Base-by-base conservation (phyloP, 2,113 vertebrate genomes). In the Caloenas nicobarica region DNA sequence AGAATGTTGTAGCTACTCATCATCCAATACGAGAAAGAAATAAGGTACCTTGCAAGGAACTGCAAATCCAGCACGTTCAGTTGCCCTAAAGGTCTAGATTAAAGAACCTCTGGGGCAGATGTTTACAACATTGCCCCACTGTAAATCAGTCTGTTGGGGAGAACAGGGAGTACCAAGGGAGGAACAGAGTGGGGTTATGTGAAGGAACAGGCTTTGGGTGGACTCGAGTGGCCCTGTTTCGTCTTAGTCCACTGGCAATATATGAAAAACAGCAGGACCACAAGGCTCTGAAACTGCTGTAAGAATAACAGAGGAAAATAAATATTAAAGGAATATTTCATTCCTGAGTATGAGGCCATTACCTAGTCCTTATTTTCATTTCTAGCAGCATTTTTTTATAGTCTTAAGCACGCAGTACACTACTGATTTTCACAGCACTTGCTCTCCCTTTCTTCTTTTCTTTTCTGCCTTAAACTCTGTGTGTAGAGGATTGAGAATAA, bases 241-340 rank as follows among this genome's bases (percentile, higher is more conserved):
- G 0, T 56, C 58, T 50, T 73, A 60, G 24, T 74, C 46, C 69
- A 73, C 12, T 5, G 7, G 33, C 48, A 31, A 28, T 28, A 10
- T 4, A 25, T 51, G 38, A 23, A 70, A 85, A 90, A 9, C 38
- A 33, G 16, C 60, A 72, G 79, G 87, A 73, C 46, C 42, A 57
- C 53, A 60, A n/a, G 26, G 5, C 11, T 82, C 66, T 77, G 36
- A 91, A 94, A 73, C 15, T 78, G 34, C 48, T 62, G 11, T 46
- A 93, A 68, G 61, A 86, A 28, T 62, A 73, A 60, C 11, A 54
- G 68, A 86, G 44, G 69, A 88, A 94, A 93, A 56, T 2, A 18
- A 33, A 89, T 93, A 88, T 86, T 90, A 90, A 80, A 88, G 24
- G 42, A 83, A 84, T 95, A 88, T 84, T 91, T 96, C 48, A 69